Evolutionary conservation across 2,888 invertebrate species (phyloP).

Genomic region (Pachymerium ferrugineum): DNA sequence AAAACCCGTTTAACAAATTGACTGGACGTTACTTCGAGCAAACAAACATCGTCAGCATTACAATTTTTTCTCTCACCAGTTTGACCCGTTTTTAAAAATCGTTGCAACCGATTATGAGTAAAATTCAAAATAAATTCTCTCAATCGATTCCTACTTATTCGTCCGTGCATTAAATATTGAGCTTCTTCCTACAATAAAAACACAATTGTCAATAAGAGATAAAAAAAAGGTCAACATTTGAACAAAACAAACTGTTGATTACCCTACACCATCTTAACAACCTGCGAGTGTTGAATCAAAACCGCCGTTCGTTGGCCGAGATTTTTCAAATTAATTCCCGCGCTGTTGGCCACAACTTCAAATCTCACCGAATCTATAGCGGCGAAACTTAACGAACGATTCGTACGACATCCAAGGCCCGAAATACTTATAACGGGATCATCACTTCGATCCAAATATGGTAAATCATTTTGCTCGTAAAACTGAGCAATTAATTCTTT

Average conservation of each 20-base stretch:
- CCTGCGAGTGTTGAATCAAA: slow-evolving; percentile 66
- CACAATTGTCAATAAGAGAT: slow-evolving; percentile 33
- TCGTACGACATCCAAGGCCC: slow-evolving; percentile 51
- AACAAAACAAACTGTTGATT: slow-evolving; percentile 42
- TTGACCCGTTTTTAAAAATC: slow-evolving; percentile 48
- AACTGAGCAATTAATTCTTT: background rate
- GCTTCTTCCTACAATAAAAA: slow-evolving; percentile 59
- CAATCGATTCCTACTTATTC: slow-evolving; percentile 29
- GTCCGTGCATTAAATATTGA: slow-evolving; percentile 52
- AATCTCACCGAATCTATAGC: slow-evolving; percentile 68
- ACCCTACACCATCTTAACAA: no score
- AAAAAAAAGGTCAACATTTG: slow-evolving; percentile 34
- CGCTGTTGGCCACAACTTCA: slow-evolving; percentile 65
- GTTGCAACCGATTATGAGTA: slow-evolving; percentile 48
- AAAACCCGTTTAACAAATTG: slow-evolving; percentile 61
- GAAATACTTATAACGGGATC: slow-evolving; percentile 35
- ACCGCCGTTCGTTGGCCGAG: slow-evolving; percentile 59
- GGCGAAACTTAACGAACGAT: slow-evolving; percentile 59
- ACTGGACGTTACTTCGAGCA: slow-evolving; percentile 61
- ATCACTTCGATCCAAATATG: background rate
- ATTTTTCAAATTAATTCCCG: slow-evolving; percentile 59
- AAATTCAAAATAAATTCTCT: slow-evolving; percentile 51
- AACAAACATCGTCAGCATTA: slow-evolving; percentile 48
- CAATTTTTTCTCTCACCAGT: background rate
- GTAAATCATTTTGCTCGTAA: background rate